phyloP scores from a whole-genome alignment of 2,113 vertebrate genomes.

The Poeciliopsis occidentalis region DNA sequence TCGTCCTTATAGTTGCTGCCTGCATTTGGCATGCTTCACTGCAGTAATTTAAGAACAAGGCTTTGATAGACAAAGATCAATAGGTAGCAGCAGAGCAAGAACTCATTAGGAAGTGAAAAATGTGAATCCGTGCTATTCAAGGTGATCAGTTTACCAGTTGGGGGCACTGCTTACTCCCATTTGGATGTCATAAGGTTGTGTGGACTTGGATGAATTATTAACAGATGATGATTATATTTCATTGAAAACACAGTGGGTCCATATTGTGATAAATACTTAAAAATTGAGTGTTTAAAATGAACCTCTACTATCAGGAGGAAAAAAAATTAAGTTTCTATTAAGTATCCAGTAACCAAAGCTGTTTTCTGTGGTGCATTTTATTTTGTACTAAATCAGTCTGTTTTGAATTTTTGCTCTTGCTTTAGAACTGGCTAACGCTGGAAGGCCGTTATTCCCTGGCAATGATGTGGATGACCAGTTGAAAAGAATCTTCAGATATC shows the following conservation, averaged over 20 bases:
- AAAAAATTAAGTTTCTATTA: neutral
- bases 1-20: neutral
- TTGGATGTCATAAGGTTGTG: neutral
- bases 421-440: slow-evolving; percentile 93
- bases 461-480: too few species aligned
- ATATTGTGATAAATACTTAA: too few species aligned
- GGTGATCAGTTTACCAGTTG: neutral
- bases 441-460: slow-evolving; percentile 92
- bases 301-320: neutral
- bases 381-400: neutral
- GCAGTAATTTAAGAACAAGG: neutral
- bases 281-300: too few species aligned
- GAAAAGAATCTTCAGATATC: too few species aligned
- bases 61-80: neutral
- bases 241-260: neutral
- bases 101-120: neutral
- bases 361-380: neutral
- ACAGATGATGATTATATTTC: neutral
- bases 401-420: neutral
- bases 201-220: neutral
- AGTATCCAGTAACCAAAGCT: neutral
- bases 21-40: neutral
- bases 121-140: neutral
- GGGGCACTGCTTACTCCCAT: neutral
- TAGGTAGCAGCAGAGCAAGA: neutral